Percentiles rank a stretch among this genome's conserved stretches.
phyloP scores from a whole-genome alignment of 2,113 vertebrate species.

The Mirounga angustirostris region DNA sequence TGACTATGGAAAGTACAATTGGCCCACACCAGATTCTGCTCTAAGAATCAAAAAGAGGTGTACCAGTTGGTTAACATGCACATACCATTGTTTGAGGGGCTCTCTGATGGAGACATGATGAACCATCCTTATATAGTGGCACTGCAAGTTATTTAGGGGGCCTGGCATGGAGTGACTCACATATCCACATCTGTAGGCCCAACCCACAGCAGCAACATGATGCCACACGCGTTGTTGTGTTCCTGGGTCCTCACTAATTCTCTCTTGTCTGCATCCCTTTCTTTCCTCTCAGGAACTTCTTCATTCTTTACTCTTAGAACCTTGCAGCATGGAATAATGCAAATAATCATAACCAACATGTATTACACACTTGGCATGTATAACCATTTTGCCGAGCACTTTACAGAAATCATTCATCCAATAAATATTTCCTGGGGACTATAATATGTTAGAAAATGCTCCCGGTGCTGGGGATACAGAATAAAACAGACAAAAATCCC shows the following conservation, averaged over 20 bases:
- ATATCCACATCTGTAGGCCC: not conserved
- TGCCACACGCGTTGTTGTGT: too few species aligned
- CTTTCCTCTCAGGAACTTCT: not conserved
- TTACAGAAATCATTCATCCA: not conserved
- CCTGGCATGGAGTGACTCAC: not conserved
- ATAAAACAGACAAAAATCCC: not conserved
- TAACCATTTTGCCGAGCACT: not conserved
- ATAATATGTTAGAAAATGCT: not conserved
- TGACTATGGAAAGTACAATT: slow-evolving; percentile 67
- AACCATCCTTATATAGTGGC: not conserved
- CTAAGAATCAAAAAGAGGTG: not conserved
- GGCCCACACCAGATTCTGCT: slow-evolving; percentile 73
- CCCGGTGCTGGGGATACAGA: not conserved
- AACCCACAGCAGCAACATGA: not conserved
- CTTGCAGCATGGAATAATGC: not conserved
- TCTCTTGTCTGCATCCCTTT: not conserved
- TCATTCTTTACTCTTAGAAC: not conserved
- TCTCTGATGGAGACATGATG: not conserved
- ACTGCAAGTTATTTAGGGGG: not conserved
- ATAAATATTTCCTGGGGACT: not conserved
- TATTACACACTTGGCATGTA: not conserved
- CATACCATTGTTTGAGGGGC: not conserved
- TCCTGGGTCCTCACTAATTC: not conserved
- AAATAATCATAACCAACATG: not conserved
- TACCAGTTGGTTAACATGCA: not conserved